phyloP scores from a whole-genome alignment of 2,888 invertebrate species.

The Lycophotia porphyrea region DNA sequence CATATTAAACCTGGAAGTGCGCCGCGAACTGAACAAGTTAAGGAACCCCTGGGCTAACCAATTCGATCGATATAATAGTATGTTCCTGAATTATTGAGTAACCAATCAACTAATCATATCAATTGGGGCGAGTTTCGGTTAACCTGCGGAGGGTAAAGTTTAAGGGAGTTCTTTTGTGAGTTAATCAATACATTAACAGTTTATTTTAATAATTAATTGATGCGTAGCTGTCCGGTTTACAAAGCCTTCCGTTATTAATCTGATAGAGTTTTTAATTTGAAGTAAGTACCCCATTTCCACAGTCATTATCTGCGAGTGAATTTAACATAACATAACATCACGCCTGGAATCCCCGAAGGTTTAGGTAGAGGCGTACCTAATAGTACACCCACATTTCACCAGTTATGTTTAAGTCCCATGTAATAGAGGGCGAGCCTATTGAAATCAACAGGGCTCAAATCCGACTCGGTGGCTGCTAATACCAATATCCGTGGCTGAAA shows the following conservation, averaged over 20 bases:
- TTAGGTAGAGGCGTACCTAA: too few species aligned
- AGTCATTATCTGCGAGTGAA: background rate
- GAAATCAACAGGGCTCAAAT: too few species aligned
- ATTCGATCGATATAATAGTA: slow-evolving; percentile 21
- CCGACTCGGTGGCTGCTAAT: too few species aligned
- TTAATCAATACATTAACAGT: background rate
- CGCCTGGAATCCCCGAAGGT: too few species aligned
- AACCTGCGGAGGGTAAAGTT: slow-evolving; percentile 9
- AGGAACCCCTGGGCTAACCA: too few species aligned
- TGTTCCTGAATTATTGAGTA: slow-evolving; percentile 39
- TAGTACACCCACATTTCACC: too few species aligned
- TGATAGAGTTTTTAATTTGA: background rate
- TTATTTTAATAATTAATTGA: background rate
- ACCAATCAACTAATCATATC: slow-evolving; percentile 32
- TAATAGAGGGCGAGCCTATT: too few species aligned
- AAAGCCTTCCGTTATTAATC: background rate
- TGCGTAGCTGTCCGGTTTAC: background rate
- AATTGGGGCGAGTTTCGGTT: slow-evolving; percentile 1
- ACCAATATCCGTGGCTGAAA: too few species aligned
- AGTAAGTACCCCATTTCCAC: background rate
- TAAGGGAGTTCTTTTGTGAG: slow-evolving; percentile 4
- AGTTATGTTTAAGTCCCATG: too few species aligned
- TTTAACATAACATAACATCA: too few species aligned
- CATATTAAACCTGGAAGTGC: too few species aligned
- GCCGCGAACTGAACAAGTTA: too few species aligned